Evolutionary conservation across 2,888 invertebrate species (phyloP).

Genomic region (Brassicogethes aeneus): DNA sequence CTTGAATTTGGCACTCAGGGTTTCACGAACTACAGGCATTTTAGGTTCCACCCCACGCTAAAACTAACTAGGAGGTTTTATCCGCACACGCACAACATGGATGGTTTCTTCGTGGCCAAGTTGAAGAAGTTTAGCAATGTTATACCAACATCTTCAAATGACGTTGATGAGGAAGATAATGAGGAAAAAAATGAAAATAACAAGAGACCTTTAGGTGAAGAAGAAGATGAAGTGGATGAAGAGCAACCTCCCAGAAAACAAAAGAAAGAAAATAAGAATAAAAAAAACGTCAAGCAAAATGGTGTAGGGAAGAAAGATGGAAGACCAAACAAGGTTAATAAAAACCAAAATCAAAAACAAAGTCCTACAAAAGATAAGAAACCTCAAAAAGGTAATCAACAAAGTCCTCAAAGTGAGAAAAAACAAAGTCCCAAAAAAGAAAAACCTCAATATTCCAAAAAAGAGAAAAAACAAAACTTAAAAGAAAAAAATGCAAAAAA

Average conservation of each 20-base stretch:
- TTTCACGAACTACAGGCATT: slow-evolving; percentile 77
- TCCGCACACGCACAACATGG: slow-evolving; percentile 98
- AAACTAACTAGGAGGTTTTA: slow-evolving; percentile 87
- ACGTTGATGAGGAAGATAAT: slow-evolving; percentile 33
- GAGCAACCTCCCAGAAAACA: not conserved
- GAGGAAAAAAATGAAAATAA: slow-evolving; percentile 20
- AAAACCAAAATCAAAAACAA: too few relatives aligned
- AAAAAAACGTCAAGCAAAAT: too few relatives aligned
- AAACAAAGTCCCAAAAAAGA: too few relatives aligned
- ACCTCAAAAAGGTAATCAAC: too few relatives aligned
- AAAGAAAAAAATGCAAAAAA: too few relatives aligned
- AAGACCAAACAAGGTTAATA: too few relatives aligned
- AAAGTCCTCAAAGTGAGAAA: too few relatives aligned
- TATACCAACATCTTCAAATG: slow-evolving; percentile 27
- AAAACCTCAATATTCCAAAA: too few relatives aligned
- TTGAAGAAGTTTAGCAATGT: slow-evolving; percentile 91
- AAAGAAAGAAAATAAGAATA: too few relatives aligned
- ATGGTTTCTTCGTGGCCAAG: slow-evolving; percentile 98
- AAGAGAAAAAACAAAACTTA: too few relatives aligned
- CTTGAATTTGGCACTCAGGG: slow-evolving; percentile 94
- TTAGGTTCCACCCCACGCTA: slow-evolving; percentile 83
- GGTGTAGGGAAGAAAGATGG: too few relatives aligned
- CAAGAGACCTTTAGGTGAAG: not conserved
- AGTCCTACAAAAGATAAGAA: too few relatives aligned
- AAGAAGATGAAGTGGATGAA: not conserved